A percentile compares a stretch with the other conserved stretches of the same genome.
These are phyloP conservation scores for Agelaius tricolor DNA, from an alignment of 2,113 vertebrate genomes.

Conservation along the genomic window DNA sequence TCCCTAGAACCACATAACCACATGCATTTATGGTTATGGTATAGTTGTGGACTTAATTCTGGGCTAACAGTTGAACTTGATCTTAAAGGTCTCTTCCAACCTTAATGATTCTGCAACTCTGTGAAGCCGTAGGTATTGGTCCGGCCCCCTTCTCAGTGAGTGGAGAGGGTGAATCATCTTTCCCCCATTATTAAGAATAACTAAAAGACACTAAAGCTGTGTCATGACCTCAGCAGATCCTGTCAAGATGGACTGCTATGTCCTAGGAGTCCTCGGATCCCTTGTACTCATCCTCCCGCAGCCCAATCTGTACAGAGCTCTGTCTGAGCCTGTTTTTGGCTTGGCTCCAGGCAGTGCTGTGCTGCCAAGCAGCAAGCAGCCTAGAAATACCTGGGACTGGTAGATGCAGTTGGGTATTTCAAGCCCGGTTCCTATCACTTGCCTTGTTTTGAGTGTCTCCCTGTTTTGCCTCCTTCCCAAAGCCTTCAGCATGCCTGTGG, in stretches of 20 bases:
- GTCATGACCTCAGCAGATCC: background rate
- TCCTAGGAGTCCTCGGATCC: background rate
- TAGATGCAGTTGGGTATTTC: background rate
- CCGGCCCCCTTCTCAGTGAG: background rate
- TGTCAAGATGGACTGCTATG: background rate
- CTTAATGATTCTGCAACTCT: background rate
- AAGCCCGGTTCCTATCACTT: background rate
- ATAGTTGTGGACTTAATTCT: background rate
- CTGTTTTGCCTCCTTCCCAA: background rate
- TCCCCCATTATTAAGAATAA: background rate
- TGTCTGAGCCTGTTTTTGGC: background rate
- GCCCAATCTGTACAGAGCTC: background rate
- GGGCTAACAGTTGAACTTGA: background rate
- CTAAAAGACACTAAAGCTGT: background rate
- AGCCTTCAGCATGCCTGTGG: slow-evolving; percentile 69
- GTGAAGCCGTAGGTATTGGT: accelerated
- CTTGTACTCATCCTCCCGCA: too few relatives aligned
- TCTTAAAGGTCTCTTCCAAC: background rate
- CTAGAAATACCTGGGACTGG: background rate
- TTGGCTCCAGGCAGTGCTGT: accelerated
- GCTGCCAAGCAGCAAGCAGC: background rate
- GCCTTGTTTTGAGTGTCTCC: background rate
- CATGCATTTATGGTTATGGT: background rate
- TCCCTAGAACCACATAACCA: too few relatives aligned
- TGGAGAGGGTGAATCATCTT: background rate